These are phyloP conservation scores for Clarias macrocephalus DNA, from an alignment of 2,113 vertebrate genomes.

Conservation along the genomic window DNA sequence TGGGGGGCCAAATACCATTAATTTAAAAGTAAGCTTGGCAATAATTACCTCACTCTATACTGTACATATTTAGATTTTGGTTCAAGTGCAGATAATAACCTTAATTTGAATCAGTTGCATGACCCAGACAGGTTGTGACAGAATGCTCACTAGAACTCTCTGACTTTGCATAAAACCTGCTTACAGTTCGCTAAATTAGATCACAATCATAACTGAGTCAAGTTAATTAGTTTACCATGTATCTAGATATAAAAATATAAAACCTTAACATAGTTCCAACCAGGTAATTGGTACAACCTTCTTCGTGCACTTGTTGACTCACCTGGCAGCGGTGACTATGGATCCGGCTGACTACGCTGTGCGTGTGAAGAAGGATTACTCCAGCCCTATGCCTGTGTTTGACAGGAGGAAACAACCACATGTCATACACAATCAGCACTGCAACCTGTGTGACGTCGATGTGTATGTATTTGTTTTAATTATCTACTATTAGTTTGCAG, in stretches of 20 bases:
- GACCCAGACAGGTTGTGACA: conserved; percentile 14
- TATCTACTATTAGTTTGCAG: not conserved
- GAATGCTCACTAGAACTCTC: not conserved
- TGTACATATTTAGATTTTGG: not conserved
- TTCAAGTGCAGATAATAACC: not conserved
- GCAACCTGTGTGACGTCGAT: conserved; percentile 71
- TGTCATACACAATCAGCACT: conserved; percentile 76
- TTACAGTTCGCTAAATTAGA: not conserved
- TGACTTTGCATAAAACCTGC: not conserved
- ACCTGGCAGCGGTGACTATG: conserved; percentile 65
- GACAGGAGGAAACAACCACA: conserved; percentile 69
- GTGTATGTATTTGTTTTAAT: conserved; percentile 66
- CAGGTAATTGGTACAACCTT: conserved; percentile 66
- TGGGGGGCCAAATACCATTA: no score
- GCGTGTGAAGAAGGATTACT: conserved; percentile 67
- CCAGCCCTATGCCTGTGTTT: conserved; percentile 65
- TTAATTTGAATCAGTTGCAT: conserved; percentile 41
- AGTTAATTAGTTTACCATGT: not conserved
- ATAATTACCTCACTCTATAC: not conserved
- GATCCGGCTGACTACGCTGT: conserved; percentile 72
- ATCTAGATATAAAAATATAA: not conserved
- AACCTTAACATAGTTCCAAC: conserved; percentile 63
- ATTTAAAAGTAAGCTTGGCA: not conserved
- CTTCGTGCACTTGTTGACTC: conserved; percentile 64
- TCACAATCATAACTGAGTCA: not conserved